Conservation (phyloP, 2,888 invertebrate genomes). For the Mythimna ferrago region DNA sequence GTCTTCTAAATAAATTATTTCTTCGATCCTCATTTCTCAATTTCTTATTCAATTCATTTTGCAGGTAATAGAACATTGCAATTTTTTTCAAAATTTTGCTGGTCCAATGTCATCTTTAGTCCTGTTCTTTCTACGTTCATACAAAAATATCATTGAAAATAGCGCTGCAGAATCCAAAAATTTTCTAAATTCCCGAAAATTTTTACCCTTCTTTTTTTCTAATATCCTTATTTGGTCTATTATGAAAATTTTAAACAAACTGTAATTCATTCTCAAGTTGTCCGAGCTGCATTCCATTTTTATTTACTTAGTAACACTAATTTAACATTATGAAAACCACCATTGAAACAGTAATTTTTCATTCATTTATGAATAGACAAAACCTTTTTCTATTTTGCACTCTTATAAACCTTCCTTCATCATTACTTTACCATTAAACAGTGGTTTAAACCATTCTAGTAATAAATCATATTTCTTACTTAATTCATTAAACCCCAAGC, state of each 20-base stretch:
- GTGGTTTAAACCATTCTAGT: background rate
- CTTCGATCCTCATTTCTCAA: background rate
- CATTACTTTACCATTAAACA: background rate
- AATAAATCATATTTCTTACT: background rate
- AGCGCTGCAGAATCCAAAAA: background rate
- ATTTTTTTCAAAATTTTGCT: background rate
- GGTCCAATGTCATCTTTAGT: background rate
- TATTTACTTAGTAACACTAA: background rate
- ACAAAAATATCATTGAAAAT: background rate
- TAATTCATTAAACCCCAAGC: no score
- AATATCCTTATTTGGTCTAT: background rate
- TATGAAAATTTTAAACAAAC: background rate
- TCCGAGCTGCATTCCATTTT: background rate
- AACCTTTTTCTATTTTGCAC: background rate
- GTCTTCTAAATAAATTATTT: conserved; percentile 5
- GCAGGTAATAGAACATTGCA: conserved; percentile 22
- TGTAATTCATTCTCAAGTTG: background rate
- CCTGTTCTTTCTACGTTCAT: background rate
- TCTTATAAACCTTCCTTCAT: background rate
- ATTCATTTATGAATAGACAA: background rate
- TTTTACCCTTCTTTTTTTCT: background rate
- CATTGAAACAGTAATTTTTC: background rate
- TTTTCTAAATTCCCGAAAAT: background rate
- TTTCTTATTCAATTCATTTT: conserved; percentile 14
- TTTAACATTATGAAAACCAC: background rate